phyloP scores from a whole-genome alignment of 2,888 invertebrate species.

The Beris morrisii region DNA sequence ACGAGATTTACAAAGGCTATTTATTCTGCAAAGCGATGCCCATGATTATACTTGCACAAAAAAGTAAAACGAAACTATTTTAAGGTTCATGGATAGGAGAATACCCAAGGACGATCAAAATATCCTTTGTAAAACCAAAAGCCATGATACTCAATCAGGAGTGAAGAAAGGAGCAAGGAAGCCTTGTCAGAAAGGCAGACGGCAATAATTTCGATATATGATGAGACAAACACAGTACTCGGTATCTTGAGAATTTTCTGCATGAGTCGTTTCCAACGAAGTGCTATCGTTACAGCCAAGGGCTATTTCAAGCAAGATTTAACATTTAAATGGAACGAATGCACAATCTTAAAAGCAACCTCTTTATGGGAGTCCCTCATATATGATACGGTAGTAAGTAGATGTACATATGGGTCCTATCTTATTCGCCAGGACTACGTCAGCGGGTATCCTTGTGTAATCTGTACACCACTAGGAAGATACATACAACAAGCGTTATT shows the following conservation, averaged over 20 bases:
- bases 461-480: background rate
- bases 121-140: slow-evolving; percentile 13
- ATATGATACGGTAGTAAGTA: slow-evolving; percentile 21
- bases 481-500: background rate
- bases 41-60: too few species aligned
- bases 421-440: slow-evolving; percentile 14
- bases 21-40: too few species aligned
- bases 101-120: slow-evolving; percentile 13
- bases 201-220: slow-evolving; percentile 38
- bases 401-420: background rate
- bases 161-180: slow-evolving; percentile 1
- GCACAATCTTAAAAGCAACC: slow-evolving; percentile 38
- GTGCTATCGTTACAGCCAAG: slow-evolving; percentile 38
- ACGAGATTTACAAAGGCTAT: too few species aligned
- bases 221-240: slow-evolving; percentile 29
- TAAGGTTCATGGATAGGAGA: too few species aligned
- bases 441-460: slow-evolving; percentile 3
- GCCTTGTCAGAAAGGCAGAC: slow-evolving; percentile 30
- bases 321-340: slow-evolving; percentile 51
- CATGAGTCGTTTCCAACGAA: slow-evolving; percentile 40
- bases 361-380: slow-evolving; percentile 35
- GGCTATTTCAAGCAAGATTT: slow-evolving; percentile 54
- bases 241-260: slow-evolving; percentile 36
- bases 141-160: slow-evolving; percentile 25
- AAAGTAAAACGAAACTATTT: too few species aligned